Conservation (phyloP, 2,888 invertebrate genomes). For the Cephus runcator region DNA sequence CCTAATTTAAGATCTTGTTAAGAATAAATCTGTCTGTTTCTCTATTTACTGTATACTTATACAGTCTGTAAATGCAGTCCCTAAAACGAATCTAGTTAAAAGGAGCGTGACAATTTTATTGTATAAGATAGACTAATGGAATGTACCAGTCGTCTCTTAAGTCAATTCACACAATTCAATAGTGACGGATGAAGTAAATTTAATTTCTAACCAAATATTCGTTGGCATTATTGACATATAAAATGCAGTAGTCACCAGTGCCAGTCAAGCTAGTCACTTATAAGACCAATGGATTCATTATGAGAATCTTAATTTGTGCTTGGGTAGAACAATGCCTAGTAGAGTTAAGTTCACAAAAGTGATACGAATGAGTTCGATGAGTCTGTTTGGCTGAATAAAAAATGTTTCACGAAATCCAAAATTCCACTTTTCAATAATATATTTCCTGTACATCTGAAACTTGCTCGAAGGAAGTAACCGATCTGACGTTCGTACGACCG, state of each 20-base stretch:
- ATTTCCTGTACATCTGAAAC: not conserved
- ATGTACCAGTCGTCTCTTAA: too few species aligned
- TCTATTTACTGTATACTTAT: not conserved
- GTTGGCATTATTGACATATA: too few species aligned
- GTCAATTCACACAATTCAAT: too few species aligned
- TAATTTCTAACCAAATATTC: too few species aligned
- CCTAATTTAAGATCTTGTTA: not conserved
- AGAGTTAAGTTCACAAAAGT: not conserved
- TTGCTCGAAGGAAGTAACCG: not conserved
- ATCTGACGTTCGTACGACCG: not conserved
- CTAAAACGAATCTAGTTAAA: not conserved
- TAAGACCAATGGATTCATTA: not conserved
- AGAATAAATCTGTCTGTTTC: not conserved
- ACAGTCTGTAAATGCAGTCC: not conserved
- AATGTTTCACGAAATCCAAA: not conserved
- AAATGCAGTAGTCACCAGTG: too few species aligned
- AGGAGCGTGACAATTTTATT: not conserved
- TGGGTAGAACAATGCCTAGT: conserved; percentile 4
- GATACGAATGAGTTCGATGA: too few species aligned
- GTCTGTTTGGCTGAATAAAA: too few species aligned
- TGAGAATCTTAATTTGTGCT: not conserved
- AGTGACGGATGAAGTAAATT: too few species aligned
- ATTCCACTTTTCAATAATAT: not conserved
- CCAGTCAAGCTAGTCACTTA: too few species aligned
- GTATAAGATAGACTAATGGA: too few species aligned